A percentile compares a stretch with the other conserved stretches of the same genome.
phyloP scores from a whole-genome alignment of 1,140 invertebrate genomes.

The Thaumatotibia leucotreta region DNA sequence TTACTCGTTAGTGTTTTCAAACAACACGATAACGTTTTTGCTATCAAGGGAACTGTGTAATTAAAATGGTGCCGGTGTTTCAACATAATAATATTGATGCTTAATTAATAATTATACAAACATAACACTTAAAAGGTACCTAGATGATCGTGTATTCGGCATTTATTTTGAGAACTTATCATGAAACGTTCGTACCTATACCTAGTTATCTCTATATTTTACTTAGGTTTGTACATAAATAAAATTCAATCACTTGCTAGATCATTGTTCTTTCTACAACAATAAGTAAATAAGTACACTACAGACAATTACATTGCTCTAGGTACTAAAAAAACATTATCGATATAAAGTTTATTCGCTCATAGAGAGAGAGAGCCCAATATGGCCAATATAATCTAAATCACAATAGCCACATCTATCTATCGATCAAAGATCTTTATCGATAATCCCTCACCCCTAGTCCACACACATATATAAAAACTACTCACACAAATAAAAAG shows the following conservation, averaged over 20 bases:
- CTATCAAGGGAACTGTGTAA: neutral
- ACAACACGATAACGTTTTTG: neutral
- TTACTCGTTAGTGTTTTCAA: neutral
- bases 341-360: neutral
- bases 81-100: neutral
- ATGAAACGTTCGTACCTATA: too few relatives aligned
- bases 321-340: neutral
- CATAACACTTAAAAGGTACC: too few relatives aligned
- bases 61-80: neutral
- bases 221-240: too few relatives aligned
- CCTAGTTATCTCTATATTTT: too few relatives aligned
- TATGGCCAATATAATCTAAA: neutral
- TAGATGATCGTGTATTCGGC: too few relatives aligned
- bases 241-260: too few relatives aligned
- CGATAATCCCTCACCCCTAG: constrained; percentile 34
- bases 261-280: too few relatives aligned
- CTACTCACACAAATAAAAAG: constrained; percentile 59
- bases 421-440: constrained; percentile 17
- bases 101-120: neutral
- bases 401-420: neutral
- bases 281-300: neutral
- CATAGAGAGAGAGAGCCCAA: neutral
- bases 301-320: too few relatives aligned
- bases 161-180: too few relatives aligned
- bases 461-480: constrained; percentile 35